Conservation (phyloP, 2,888 invertebrate genomes). For the Drosophila sordidula region DNA sequence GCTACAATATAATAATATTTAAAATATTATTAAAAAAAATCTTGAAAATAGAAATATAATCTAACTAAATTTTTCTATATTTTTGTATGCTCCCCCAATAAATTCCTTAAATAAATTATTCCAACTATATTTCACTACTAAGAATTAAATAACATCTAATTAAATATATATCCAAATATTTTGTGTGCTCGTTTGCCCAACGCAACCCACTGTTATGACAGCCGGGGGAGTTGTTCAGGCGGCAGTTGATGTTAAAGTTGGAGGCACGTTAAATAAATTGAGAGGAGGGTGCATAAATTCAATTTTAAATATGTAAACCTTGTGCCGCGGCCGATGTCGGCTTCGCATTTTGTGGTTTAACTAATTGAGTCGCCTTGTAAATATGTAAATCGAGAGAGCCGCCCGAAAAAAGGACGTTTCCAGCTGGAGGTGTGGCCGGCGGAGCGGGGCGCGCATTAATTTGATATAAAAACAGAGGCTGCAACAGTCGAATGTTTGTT, state of each 20-base stretch:
- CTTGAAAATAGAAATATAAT: no score
- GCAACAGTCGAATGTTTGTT: conserved; percentile 43
- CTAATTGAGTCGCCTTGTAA: conserved; percentile 85
- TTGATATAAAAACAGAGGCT: conserved; percentile 69
- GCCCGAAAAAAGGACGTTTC: conserved; percentile 1
- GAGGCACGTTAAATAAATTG: conserved; percentile 46
- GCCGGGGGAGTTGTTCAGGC: conserved; percentile 27
- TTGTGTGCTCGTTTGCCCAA: neutral
- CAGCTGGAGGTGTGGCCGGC: conserved; percentile 7
- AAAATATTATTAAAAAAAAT: no score
- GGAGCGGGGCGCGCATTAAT: conserved; percentile 59
- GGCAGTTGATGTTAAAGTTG: conserved; percentile 33
- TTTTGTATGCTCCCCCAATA: no score
- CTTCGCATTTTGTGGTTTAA: conserved; percentile 84
- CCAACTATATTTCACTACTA: neutral
- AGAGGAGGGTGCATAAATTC: conserved; percentile 85
- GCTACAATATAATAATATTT: no score
- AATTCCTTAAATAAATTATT: no score
- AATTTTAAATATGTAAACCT: conserved; percentile 80
- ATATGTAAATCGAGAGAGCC: conserved; percentile 71
- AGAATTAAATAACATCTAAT: neutral
- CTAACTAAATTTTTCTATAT: no score
- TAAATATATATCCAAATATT: conserved; percentile 41
- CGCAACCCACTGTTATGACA: conserved; percentile 44
- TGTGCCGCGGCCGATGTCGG: conserved; percentile 39